These are phyloP conservation scores for Microcebus griseorufus DNA, from an alignment of 2,113 vertebrate species.

Conservation along the genomic window DNA sequence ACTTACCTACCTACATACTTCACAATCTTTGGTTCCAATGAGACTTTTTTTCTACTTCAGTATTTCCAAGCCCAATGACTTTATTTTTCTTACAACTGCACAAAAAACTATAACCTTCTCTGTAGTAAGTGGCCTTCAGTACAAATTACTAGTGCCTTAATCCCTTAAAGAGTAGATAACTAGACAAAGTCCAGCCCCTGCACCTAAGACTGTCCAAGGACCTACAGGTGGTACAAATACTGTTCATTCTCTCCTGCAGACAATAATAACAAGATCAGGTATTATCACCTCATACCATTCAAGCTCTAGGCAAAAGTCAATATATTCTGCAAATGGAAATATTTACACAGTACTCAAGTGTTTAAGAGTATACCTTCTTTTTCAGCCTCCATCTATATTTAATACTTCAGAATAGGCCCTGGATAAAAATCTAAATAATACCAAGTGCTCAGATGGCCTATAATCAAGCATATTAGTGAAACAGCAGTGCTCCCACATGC, in stretches of 20 bases:
- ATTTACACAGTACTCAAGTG: background rate
- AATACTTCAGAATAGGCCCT: background rate
- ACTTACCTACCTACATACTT: background rate
- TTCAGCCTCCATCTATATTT: background rate
- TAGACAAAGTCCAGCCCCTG: background rate
- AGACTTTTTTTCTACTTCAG: background rate
- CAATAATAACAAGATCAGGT: background rate
- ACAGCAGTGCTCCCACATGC: background rate
- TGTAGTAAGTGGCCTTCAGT: background rate
- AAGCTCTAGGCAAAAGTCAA: background rate
- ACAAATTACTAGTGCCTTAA: background rate
- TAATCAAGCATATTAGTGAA: background rate
- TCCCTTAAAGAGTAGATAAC: background rate
- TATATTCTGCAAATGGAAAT: background rate
- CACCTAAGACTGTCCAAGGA: background rate
- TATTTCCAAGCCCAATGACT: background rate
- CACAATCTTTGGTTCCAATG: background rate
- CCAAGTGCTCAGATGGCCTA: background rate
- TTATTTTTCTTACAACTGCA: background rate
- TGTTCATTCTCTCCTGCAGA: background rate
- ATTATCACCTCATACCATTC: background rate
- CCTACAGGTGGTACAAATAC: background rate
- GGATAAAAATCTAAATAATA: slow-evolving; percentile 47
- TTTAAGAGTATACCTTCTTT: background rate
- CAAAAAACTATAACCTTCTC: background rate